These are phyloP conservation scores for Drosophila paranaensis DNA, from an alignment of 2,888 invertebrate genomes.

Conservation along the genomic window DNA sequence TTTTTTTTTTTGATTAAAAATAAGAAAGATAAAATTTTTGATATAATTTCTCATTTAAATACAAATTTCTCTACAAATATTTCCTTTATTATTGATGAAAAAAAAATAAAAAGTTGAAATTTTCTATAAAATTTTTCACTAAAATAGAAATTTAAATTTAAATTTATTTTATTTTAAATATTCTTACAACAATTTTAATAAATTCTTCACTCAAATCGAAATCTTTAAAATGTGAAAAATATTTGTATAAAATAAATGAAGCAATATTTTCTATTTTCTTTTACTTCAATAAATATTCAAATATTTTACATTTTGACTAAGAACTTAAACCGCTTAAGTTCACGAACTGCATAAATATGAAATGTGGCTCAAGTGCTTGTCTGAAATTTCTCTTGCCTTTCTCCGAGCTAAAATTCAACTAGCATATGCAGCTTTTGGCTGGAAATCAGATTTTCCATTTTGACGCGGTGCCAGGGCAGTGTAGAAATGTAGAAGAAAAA, in stretches of 20 bases:
- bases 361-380: neutral
- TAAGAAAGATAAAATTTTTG: no score
- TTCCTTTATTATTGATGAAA: no score
- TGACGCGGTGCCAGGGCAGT: slow-evolving; percentile 20
- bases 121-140: no score
- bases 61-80: no score
- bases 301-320: neutral
- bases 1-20: no score
- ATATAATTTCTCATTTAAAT: no score
- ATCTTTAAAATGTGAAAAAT: neutral
- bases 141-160: no score
- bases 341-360: neutral
- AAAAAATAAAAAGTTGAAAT: no score
- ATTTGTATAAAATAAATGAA: neutral
- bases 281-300: neutral
- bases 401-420: neutral
- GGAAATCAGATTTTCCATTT: slow-evolving; percentile 28
- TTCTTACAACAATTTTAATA: no score
- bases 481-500: neutral
- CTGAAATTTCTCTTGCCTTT: neutral
- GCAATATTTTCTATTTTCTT: neutral
- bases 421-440: slow-evolving; percentile 12
- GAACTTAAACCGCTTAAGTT: neutral
- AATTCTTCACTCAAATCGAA: no score
- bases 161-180: no score